Conservation (phyloP, 1,140 invertebrate genomes). For the Drosophila dunni region DNA sequence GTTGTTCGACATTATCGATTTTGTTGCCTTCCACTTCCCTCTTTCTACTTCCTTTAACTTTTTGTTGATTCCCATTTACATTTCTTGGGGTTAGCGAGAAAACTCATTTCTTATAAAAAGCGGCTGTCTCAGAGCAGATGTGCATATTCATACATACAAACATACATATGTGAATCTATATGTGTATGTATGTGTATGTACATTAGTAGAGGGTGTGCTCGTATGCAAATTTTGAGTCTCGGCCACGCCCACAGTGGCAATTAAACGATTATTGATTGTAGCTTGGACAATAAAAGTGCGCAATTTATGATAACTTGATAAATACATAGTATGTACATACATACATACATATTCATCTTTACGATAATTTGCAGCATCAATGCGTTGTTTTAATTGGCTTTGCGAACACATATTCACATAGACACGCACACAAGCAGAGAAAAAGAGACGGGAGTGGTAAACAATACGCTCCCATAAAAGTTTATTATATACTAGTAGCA, state of each 20-base stretch:
- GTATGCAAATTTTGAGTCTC: constrained; percentile 36
- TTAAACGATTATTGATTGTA: constrained; percentile 27
- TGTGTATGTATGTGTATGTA: constrained; percentile 12
- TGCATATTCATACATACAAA: constrained; percentile 3
- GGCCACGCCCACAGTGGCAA: constrained; percentile 44
- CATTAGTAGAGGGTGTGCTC: background rate
- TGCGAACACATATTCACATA: background rate
- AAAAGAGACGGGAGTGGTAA: no score
- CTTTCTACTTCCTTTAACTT: constrained; percentile 29
- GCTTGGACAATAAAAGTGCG: background rate
- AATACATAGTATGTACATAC: no score
- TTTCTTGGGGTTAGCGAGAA: constrained; percentile 24
- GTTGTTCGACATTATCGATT: constrained; percentile 63
- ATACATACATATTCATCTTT: no score
- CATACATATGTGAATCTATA: background rate
- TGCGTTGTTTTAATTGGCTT: constrained; percentile 58
- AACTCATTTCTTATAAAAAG: constrained; percentile 39
- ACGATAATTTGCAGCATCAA: background rate
- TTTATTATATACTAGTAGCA: no score
- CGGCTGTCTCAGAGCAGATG: constrained; percentile 8
- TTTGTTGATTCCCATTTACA: constrained; percentile 53
- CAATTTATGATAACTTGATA: background rate
- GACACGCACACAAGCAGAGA: background rate
- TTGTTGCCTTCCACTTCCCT: constrained; percentile 56
- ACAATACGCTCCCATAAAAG: no score